A percentile compares a stretch with the other conserved stretches of the same genome.
Conservation (phyloP, 30 jellyfish, hydroid and myxozoan species). For the Turritopsis rubra region DNA sequence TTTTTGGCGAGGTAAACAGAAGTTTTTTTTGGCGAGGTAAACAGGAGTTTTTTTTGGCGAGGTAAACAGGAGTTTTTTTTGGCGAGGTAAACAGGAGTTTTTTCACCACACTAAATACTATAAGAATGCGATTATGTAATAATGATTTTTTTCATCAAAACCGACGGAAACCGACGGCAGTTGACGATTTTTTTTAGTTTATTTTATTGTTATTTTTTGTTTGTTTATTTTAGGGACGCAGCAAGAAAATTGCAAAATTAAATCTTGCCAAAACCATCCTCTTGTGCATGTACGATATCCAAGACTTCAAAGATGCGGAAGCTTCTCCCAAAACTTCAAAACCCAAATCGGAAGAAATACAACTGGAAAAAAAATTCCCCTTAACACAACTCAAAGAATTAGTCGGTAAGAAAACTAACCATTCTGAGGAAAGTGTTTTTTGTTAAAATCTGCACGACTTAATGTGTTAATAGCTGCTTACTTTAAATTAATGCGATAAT, state of each 20-base stretch:
- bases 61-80: no score
- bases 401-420: constrained; percentile 18
- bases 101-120: no score
- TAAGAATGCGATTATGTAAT: no score
- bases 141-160: no score
- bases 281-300: constrained; percentile 46
- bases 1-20: no score
- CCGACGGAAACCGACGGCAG: background rate
- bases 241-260: constrained; percentile 67
- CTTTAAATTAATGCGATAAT: no score
- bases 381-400: constrained; percentile 33
- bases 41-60: no score
- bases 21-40: no score
- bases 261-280: constrained; percentile 71
- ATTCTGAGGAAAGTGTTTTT: no score
- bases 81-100: no score
- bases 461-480: constrained; percentile 17
- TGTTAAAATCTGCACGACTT: constrained; percentile 23
- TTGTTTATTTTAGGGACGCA: constrained; percentile 36
- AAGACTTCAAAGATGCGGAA: constrained; percentile 34
- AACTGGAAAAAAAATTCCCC: constrained; percentile 37
- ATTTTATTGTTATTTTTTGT: background rate
- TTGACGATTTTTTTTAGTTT: background rate
- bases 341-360: constrained; percentile 6
- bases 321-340: constrained; percentile 33